Evolutionary conservation across 2,113 vertebrate genomes (phyloP).

Genomic region (Dunckerocampus dactyliophorus): DNA sequence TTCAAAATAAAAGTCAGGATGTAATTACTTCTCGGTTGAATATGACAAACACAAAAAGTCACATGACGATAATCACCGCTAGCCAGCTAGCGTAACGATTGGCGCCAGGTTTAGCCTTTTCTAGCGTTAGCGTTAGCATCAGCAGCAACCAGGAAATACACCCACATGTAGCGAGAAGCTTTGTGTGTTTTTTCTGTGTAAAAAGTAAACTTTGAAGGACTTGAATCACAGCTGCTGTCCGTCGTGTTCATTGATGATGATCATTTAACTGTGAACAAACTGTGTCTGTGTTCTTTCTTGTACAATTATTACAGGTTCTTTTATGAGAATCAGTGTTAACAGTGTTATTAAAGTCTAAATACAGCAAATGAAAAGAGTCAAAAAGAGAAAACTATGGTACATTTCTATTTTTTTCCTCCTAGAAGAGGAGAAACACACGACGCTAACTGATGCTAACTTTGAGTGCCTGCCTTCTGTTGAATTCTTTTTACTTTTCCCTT

Average conservation of each 20-base stretch:
- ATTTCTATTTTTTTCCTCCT: constrained; percentile 80
- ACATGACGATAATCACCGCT: not conserved
- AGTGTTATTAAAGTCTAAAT: constrained; percentile 96
- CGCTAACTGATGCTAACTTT: constrained; percentile 98
- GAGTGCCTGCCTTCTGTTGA: constrained; percentile 93
- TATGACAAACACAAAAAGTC: not conserved
- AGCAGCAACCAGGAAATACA: constrained; percentile 88
- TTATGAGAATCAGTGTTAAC: constrained; percentile 99
- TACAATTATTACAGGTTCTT: constrained; percentile 99
- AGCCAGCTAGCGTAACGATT: too few relatives aligned
- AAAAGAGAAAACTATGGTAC: constrained; percentile 96
- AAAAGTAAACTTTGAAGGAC: constrained; percentile 82
- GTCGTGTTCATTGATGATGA: constrained; percentile 98
- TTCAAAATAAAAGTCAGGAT: too few relatives aligned
- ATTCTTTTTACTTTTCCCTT: constrained; percentile 66
- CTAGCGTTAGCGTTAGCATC: not conserved
- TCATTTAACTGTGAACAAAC: constrained; percentile 98
- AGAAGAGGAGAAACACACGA: constrained; percentile 54
- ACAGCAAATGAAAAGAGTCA: constrained; percentile 97
- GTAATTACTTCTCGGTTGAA: too few relatives aligned
- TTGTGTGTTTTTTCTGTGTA: constrained; percentile 98
- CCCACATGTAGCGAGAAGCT: constrained; percentile 93
- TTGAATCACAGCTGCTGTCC: constrained; percentile 99
- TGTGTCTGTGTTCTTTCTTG: constrained; percentile 99
- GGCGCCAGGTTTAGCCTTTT: too few relatives aligned